Conservation (phyloP, 2,888 invertebrate species). For the Bhutanitis thaidina region DNA sequence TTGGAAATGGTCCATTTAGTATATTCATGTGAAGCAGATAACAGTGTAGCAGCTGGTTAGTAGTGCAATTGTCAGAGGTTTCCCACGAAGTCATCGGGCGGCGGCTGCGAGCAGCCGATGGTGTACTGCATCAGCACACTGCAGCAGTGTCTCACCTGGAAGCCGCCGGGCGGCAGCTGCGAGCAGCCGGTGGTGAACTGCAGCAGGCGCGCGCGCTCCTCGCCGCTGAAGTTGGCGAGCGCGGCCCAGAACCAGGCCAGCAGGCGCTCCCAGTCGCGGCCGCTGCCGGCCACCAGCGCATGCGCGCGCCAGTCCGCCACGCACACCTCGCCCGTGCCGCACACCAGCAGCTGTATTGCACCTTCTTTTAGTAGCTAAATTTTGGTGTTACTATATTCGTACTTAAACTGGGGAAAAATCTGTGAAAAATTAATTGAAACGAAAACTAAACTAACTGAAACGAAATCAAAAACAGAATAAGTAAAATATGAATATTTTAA, state of each 20-base stretch:
- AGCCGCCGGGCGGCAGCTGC: slow-evolving; percentile 91
- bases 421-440: too few relatives aligned
- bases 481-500: too few relatives aligned
- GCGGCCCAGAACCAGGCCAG: slow-evolving; percentile 90
- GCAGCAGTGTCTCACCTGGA: slow-evolving; percentile 83
- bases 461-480: too few relatives aligned
- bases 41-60: slow-evolving; percentile 43
- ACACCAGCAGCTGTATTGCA: slow-evolving; percentile 86
- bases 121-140: slow-evolving; percentile 96
- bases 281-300: slow-evolving; percentile 91
- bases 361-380: too few relatives aligned
- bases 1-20: too few relatives aligned
- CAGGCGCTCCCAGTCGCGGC: slow-evolving; percentile 88
- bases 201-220: slow-evolving; percentile 94
- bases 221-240: slow-evolving; percentile 92
- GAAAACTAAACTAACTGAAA: too few relatives aligned
- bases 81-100: slow-evolving; percentile 87
- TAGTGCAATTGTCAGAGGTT: too few relatives aligned
- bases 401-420: too few relatives aligned
- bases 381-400: too few relatives aligned
- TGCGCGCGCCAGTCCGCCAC: slow-evolving; percentile 94
- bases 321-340: slow-evolving; percentile 95
- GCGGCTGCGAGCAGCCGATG: slow-evolving; percentile 95
- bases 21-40: too few relatives aligned
- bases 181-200: slow-evolving; percentile 97